These are phyloP conservation scores for Zoroaster sp. DNA, from an alignment of 53 echinoderm and acorn worm genomes.

Conservation along the genomic window DNA sequence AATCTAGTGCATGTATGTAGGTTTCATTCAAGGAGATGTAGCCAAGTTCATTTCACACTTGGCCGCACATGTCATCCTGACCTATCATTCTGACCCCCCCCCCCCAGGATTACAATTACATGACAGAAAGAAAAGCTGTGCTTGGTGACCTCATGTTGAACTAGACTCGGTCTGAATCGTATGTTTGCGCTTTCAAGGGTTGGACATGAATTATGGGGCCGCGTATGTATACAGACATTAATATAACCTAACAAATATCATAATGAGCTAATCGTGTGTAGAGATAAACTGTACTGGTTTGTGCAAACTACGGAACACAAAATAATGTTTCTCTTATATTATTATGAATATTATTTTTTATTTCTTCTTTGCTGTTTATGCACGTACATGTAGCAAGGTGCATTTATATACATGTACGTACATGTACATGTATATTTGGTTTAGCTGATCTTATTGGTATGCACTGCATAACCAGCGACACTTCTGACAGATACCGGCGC, in stretches of 20 bases:
- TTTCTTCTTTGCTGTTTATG: too few relatives aligned
- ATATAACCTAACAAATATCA: too few relatives aligned
- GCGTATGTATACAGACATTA: too few relatives aligned
- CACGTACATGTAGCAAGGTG: not conserved
- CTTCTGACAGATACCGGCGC: too few relatives aligned
- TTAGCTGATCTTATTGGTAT: too few relatives aligned
- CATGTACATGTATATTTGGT: not conserved
- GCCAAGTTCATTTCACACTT: slow-evolving; percentile 43
- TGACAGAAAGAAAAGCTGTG: not conserved
- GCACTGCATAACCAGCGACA: too few relatives aligned
- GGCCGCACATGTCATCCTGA: slow-evolving; percentile 33
- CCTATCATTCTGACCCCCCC: too few relatives aligned
- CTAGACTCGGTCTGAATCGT: not conserved
- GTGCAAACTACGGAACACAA: too few relatives aligned
- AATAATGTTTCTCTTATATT: too few relatives aligned
- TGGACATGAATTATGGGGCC: not conserved
- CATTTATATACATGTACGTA: not conserved
- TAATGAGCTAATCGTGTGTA: not conserved
- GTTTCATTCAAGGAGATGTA: not conserved
- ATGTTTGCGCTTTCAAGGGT: not conserved
- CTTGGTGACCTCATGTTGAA: not conserved
- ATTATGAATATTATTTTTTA: too few relatives aligned
- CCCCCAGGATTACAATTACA: slow-evolving; percentile 15
- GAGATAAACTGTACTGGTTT: not conserved
- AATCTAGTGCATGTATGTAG: not conserved